Base-by-base conservation (phyloP, 2,113 vertebrate species). In the Carassius auratus region DNA sequence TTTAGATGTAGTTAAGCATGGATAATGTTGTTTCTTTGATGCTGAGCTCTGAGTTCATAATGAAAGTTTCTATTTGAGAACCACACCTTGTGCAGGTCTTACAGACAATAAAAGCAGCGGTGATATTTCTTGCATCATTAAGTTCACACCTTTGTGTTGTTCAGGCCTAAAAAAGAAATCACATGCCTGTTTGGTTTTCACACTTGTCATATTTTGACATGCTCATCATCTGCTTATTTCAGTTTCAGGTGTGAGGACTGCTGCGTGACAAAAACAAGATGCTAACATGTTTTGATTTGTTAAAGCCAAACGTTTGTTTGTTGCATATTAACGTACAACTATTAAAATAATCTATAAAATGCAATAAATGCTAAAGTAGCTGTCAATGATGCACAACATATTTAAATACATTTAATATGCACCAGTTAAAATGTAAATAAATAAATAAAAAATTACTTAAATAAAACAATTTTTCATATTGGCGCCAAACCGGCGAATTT, bases 141-240 rank as follows among this genome's bases (percentile, higher is more conserved):
- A 62, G 26, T 89, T 89, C 85, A 66, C 88, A 89, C 88, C 83
- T 89, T 77, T 23, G 50, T 55, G 61, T 4, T 17, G 80, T 74
- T 30, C 52, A 8, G 69, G 59, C 14, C 55, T 61, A 73, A 85
- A 84, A 86, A 50, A 64, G 62, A 42, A 74, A 64, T 64, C 59
- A 76, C 77, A 84, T 36, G 33, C 61, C 13, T 1, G 12, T 64
- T 66, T 69, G 64, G 62, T 55, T 82, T 88, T 82, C 84, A 59
- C 69, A 86, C 82, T 50, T 57, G 52, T 61, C 79, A 71, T 52
- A 69, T 84, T 76, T 38, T 84, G 50, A 26, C 57, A 48, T 23
- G 61, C 76, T 62, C 33, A n/a, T 55, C 76, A 15, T 30, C 61
- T 55, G n/a, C 52, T 80, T n/a, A 81, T 82, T 23, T 81, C 68